Evolutionary conservation across 64 coral and sea anemone species (phyloP).

Genomic region (Pocillopora verrucosa): DNA sequence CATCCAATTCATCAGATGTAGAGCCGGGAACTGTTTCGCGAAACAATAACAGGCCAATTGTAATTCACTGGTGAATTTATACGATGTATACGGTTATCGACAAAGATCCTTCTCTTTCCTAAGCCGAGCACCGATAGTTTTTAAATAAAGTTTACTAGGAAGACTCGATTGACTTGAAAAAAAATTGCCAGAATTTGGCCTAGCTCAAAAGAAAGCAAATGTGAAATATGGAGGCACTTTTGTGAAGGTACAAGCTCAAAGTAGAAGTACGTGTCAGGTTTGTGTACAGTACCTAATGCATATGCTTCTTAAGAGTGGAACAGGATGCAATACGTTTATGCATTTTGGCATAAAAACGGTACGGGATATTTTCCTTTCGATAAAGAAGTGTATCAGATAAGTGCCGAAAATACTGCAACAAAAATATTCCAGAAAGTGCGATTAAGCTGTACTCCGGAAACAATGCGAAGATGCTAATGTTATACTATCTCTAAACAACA

Average conservation of each 20-base stretch:
- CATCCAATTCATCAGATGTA: constrained; percentile 39
- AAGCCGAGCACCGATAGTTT: background rate
- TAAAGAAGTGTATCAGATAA: background rate
- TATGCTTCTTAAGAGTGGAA: background rate
- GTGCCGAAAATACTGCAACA: background rate
- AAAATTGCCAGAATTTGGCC: background rate
- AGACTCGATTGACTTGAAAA: background rate
- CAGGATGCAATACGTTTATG: background rate
- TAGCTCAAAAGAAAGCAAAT: background rate
- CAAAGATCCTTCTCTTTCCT: background rate
- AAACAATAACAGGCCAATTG: constrained; percentile 16
- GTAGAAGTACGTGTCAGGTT: constrained; percentile 11
- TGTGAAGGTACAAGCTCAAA: background rate
- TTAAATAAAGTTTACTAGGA: background rate
- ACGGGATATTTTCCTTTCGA: background rate
- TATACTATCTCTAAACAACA: constrained; percentile 39
- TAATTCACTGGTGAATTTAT: background rate
- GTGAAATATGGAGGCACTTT: background rate
- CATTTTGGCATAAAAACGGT: background rate
- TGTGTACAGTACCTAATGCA: constrained; percentile 17
- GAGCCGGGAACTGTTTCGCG: background rate
- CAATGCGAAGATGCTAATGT: constrained; percentile 34
- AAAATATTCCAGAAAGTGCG: background rate
- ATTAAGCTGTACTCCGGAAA: constrained; percentile 32
- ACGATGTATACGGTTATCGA: background rate